Evolutionary conservation across 2,113 vertebrate species (phyloP).

Genomic region (Python bivittatus): DNA sequence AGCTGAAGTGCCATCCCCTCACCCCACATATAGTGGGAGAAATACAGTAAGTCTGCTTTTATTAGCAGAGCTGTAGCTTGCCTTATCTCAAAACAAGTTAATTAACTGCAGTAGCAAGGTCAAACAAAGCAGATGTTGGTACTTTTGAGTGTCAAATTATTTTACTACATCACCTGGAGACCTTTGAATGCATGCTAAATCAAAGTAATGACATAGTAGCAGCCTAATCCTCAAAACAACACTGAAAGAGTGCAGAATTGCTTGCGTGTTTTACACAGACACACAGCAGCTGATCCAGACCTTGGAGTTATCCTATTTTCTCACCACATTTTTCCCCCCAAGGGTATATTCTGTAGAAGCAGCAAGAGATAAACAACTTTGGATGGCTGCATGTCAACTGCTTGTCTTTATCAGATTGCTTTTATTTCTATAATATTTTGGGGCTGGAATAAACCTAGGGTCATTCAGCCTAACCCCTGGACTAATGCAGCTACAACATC

Average conservation of each 20-base stretch:
- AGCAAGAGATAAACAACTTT: neutral
- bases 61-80: neutral
- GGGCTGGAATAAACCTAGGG: neutral
- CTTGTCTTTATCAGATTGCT: neutral
- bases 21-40: neutral
- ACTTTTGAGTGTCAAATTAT: neutral
- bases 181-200: constrained; percentile 27
- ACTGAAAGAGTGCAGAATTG: neutral
- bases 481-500: neutral
- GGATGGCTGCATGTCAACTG: neutral
- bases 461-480: neutral
- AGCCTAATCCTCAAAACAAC: neutral
- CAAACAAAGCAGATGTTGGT: constrained; percentile 14
- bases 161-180: constrained; percentile 25
- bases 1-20: neutral
- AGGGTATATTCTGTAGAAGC: neutral
- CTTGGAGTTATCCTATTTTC: neutral
- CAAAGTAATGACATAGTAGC: constrained; percentile 14
- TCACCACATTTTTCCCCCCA: neutral
- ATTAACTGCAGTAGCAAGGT: constrained; percentile 27
- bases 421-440: neutral
- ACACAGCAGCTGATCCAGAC: neutral
- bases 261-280: neutral
- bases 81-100: constrained; percentile 24
- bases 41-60: neutral